Conservation (phyloP, 2,113 vertebrate species). For the Aphyosemion australe region DNA sequence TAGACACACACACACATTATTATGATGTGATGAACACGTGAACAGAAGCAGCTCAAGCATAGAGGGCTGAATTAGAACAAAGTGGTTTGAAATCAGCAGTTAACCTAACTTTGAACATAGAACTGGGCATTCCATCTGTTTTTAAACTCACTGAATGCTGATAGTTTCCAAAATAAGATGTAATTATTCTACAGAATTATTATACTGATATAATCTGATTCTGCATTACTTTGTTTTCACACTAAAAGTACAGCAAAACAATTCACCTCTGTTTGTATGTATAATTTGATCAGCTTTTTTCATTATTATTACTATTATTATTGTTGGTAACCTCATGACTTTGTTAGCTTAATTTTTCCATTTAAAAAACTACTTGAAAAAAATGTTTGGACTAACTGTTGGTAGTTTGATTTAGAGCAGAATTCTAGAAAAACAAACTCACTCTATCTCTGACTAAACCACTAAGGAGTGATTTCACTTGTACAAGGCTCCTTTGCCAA, state of each 20-base stretch:
- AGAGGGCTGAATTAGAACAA: background rate
- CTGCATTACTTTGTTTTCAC: background rate
- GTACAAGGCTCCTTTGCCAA: no score
- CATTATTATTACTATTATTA: no score
- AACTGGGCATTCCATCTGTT: background rate
- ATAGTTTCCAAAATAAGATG: background rate
- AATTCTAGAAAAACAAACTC: no score
- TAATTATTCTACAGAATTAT: background rate
- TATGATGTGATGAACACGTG: background rate
- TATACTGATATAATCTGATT: background rate
- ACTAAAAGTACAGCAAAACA: background rate
- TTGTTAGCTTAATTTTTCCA: background rate
- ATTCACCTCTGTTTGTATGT: no score
- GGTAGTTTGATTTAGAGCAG: no score
- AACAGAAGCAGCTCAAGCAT: background rate
- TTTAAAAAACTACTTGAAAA: no score
- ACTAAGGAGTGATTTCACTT: no score
- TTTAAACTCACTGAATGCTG: background rate
- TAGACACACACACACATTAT: conserved; percentile 1
- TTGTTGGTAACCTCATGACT: background rate
- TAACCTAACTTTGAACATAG: background rate
- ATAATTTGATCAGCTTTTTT: background rate
- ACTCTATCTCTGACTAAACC: no score
- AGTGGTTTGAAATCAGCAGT: background rate
- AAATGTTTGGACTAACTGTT: no score